phyloP scores from a whole-genome alignment of 2,797 vertebrate genomes.

The Glossophaga mutica region DNA sequence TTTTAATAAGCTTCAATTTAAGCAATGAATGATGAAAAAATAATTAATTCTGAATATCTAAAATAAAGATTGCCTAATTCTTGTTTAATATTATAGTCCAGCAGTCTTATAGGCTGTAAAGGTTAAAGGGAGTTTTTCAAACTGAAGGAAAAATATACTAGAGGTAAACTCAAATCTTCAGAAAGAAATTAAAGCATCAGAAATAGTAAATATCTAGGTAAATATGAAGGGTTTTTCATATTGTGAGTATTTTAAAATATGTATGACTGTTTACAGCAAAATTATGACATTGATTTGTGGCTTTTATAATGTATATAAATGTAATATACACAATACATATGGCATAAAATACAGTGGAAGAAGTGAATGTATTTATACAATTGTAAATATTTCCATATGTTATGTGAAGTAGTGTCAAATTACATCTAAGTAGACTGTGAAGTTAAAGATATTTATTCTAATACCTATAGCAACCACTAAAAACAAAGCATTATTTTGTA shows the following conservation, averaged over 20 bases:
- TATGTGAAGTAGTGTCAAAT: not conserved
- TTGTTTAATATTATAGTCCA: not conserved
- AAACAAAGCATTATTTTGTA: not conserved
- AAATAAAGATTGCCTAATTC: not conserved
- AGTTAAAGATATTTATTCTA: not conserved
- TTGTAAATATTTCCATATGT: not conserved
- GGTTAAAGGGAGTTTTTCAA: not conserved
- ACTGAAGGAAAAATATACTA: not conserved
- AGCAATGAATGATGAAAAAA: not conserved
- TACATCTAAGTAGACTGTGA: not conserved
- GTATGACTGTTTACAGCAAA: not conserved
- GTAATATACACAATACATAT: not conserved
- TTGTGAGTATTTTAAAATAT: not conserved
- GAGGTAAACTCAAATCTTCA: not conserved
- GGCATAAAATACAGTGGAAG: not conserved
- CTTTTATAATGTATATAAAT: not conserved
- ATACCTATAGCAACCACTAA: not conserved
- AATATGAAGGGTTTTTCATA: not conserved
- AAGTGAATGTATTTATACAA: not conserved
- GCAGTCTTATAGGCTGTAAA: not conserved
- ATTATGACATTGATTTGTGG: not conserved
- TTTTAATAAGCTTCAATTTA: not conserved
- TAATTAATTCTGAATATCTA: not conserved
- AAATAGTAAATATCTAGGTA: not conserved
- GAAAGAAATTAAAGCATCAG: not conserved